Evolutionary conservation across 37 sponge, comb jelly and placozoan genomes (phyloP), one percentile per base, ranked within the genome.

Genomic region (Hormiphora californensis): DNA sequence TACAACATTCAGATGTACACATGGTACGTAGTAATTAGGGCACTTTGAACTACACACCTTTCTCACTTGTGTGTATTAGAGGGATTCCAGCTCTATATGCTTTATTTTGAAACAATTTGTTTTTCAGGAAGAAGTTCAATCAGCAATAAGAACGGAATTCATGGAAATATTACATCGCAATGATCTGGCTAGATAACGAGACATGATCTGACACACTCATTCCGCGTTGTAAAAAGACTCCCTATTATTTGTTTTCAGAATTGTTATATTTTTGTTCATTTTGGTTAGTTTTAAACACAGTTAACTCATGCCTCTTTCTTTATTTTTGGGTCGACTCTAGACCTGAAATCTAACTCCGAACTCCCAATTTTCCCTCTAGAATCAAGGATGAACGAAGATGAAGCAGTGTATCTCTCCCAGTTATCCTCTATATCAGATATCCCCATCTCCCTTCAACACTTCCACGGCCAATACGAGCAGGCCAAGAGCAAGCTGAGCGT

Each of bases 371-470:
- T 46, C 12, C 11, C n/a, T 46, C 59, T 27, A 30, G 59, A 12
- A n/a, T 4, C 28, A 57, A 57, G 32, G 8, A 73, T 73, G 81
- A 73, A 73, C 35, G 81, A 73, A 73, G 81, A 73, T 43, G 81
- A 73, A 73, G 81, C 81, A 5, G 4, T 73, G 2, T 73, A 73
- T 41, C 44, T 73, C 7, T 43, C 40, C 3, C 81, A 73, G 46
- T 28, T 73, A 21, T 40, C 81, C 1, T 73, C 81, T 0, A 39
- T 73, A 4, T 73, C 81, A n/a, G 81, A 73, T 30, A 36, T 73
- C 25, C 81, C 81, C n/a, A 46, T 46, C 4, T 73, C 81, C n/a
- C 27, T 73, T 4, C 81, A 73, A 40, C 81, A 73, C 44, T 73
- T 73, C 23, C 81, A 73, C 25, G 38, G 43, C 35, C 46, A 73